Conservation (phyloP, 1,140 invertebrate genomes). For the Drosophila neocordata region DNA sequence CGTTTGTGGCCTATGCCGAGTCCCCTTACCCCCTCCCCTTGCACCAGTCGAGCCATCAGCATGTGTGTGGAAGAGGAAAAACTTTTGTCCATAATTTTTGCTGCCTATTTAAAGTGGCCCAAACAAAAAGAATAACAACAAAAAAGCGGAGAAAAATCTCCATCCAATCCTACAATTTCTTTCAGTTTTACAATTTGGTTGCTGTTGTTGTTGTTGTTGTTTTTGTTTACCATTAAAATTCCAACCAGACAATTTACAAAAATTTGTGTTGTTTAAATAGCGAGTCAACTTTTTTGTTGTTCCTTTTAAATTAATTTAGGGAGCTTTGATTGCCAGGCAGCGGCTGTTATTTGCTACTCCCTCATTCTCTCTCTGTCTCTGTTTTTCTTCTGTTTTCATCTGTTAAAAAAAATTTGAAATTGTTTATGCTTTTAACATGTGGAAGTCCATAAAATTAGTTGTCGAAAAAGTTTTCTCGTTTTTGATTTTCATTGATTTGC, state of each 20-base stretch:
- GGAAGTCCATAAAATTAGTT: slow-evolving; percentile 60
- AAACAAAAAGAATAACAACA: not conserved
- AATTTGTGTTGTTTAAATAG: slow-evolving; percentile 80
- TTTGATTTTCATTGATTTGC: slow-evolving; percentile 73
- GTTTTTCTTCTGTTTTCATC: slow-evolving; percentile 38
- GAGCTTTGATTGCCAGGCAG: slow-evolving; percentile 66
- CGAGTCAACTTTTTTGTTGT: slow-evolving; percentile 47
- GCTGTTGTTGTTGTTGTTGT: slow-evolving; percentile 10
- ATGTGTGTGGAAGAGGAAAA: slow-evolving; percentile 56
- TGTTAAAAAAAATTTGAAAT: slow-evolving; percentile 12
- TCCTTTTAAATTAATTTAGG: slow-evolving; percentile 77
- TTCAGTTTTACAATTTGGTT: slow-evolving; percentile 14
- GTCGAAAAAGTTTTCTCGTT: slow-evolving; percentile 6
- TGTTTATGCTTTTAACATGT: slow-evolving; percentile 69
- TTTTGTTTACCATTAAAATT: slow-evolving; percentile 77
- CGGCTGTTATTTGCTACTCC: slow-evolving; percentile 1
- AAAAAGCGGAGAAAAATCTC: not conserved
- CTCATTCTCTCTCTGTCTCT: slow-evolving; percentile 2
- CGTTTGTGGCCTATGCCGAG: slow-evolving; percentile 55
- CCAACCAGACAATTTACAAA: slow-evolving; percentile 75
- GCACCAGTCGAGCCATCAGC: slow-evolving; percentile 22
- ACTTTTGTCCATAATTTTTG: slow-evolving; percentile 75
- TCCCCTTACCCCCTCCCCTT: not conserved
- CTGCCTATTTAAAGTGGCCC: slow-evolving; percentile 73
- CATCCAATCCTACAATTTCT: slow-evolving; percentile 10